Conservation (phyloP, 2,888 invertebrate genomes). For the Tuberolachnus salignus region DNA sequence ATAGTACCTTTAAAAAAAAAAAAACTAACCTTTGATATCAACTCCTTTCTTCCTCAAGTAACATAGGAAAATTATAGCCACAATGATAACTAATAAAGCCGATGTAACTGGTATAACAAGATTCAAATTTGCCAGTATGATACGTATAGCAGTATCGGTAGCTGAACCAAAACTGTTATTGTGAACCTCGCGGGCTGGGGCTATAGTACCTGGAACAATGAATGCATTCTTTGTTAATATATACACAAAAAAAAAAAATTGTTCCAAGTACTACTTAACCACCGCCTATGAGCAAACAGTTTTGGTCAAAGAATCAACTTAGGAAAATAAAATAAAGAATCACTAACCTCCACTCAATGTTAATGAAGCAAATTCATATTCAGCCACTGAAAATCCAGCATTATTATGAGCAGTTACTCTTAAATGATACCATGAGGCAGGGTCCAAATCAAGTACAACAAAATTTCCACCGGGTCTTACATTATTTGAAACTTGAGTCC, state of each 20-base stretch:
- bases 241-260: conserved; percentile 28
- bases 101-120: conserved; percentile 92
- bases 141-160: conserved; percentile 82
- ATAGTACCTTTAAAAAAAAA: conserved; percentile 73
- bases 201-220: conserved; percentile 87
- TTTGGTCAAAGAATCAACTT: background rate
- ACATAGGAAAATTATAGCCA: conserved; percentile 91
- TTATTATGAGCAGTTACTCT: conserved; percentile 93
- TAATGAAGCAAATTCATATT: conserved; percentile 93
- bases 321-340: background rate
- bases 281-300: conserved; percentile 21
- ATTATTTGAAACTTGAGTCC: conserved; percentile 93
- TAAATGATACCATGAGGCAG: conserved; percentile 92
- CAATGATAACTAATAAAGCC: conserved; percentile 88
- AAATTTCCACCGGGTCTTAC: conserved; percentile 90
- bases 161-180: conserved; percentile 62
- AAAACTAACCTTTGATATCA: conserved; percentile 79
- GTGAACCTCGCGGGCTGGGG: conserved; percentile 85
- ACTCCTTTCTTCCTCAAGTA: conserved; percentile 84
- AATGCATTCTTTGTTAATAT: conserved; percentile 53
- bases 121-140: conserved; percentile 87
- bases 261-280: conserved; percentile 53
- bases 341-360: conserved; percentile 89
- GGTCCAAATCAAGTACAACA: conserved; percentile 87
- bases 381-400: conserved; percentile 92